Evolutionary conservation across 2,888 invertebrate genomes (phyloP).

Genomic region (Plutella xylostella): DNA sequence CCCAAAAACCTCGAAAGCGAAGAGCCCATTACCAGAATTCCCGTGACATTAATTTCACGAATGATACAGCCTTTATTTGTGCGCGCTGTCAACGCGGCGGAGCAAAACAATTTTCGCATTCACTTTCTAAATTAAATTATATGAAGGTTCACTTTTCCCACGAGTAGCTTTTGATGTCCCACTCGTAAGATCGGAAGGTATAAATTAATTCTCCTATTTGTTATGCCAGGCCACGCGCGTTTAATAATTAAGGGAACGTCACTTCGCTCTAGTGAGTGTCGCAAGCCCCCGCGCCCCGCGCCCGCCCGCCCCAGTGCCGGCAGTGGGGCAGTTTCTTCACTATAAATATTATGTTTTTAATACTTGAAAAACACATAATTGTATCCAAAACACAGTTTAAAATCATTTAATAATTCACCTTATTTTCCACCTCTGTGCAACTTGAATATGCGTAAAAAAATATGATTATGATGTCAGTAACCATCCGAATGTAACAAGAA

Average conservation of each 20-base stretch:
- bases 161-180: constrained; percentile 48
- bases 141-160: constrained; percentile 24
- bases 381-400: too few relatives aligned
- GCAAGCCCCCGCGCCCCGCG: not conserved
- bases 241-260: constrained; percentile 23
- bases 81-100: not conserved
- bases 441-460: too few relatives aligned
- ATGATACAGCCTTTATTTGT: not conserved
- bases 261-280: constrained; percentile 8
- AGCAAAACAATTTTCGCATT: constrained; percentile 34
- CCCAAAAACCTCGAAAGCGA: too few relatives aligned
- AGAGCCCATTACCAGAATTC: too few relatives aligned
- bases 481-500: too few relatives aligned
- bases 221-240: constrained; percentile 42
- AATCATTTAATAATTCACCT: too few relatives aligned
- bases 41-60: not conserved
- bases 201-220: constrained; percentile 49
- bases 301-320: too few relatives aligned
- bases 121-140: constrained; percentile 19
- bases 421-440: too few relatives aligned
- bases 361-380: too few relatives aligned
- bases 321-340: too few relatives aligned
- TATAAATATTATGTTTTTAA: too few relatives aligned
- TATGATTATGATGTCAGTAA: too few relatives aligned
- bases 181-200: constrained; percentile 49